phyloP scores from a whole-genome alignment of 2,888 invertebrate species.

The Drosophila meridionalis region DNA sequence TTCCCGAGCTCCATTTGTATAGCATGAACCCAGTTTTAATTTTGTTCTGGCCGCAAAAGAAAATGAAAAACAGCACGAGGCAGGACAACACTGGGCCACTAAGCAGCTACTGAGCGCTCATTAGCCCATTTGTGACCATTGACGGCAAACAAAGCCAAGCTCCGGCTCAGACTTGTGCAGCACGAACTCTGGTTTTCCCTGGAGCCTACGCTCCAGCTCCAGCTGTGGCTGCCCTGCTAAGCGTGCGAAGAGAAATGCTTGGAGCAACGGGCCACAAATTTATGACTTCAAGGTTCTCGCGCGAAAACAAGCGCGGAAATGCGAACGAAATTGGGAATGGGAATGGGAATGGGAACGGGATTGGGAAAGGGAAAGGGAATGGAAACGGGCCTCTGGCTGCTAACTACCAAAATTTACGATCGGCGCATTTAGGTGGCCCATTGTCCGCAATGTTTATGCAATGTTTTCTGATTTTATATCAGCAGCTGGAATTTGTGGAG shows the following conservation, averaged over 20 bases:
- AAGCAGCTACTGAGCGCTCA: neutral
- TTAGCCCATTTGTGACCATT: conserved; percentile 1
- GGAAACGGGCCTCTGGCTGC: conserved; percentile 36
- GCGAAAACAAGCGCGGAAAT: conserved; percentile 28
- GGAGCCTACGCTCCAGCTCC: conserved; percentile 15
- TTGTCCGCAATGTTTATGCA: conserved; percentile 74
- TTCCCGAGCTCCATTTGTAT: too few species aligned
- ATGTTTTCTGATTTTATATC: conserved; percentile 67
- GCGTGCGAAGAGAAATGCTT: conserved; percentile 18
- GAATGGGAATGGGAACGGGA: neutral
- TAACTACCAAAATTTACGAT: conserved; percentile 76
- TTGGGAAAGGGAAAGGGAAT: neutral
- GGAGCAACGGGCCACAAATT: conserved; percentile 49
- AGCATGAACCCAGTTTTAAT: neutral
- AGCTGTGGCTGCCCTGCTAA: neutral
- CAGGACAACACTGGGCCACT: neutral
- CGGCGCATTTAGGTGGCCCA: conserved; percentile 75
- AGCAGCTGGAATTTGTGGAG: conserved; percentile 64
- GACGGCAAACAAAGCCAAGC: conserved; percentile 19
- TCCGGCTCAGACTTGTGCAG: conserved; percentile 13
- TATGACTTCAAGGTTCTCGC: conserved; percentile 70
- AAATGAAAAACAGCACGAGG: neutral
- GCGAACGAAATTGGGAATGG: conserved; percentile 26
- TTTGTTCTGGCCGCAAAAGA: conserved; percentile 3
- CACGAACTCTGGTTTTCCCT: conserved; percentile 29